Base-by-base conservation (phyloP, 2,797 vertebrate genomes). In the Megalops cyprinoides region DNA sequence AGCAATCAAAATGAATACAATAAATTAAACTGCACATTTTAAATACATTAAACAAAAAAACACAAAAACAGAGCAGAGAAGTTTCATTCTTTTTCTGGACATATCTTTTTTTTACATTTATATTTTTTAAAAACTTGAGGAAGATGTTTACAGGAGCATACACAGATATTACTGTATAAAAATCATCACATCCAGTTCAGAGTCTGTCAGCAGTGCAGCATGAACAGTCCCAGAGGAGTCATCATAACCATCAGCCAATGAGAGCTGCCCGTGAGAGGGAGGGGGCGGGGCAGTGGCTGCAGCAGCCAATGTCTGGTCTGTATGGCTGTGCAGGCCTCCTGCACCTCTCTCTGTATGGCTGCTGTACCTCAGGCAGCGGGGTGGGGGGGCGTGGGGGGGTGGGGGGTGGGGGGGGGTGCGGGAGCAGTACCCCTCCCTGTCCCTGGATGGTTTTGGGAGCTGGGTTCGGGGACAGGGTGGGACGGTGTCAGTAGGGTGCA, bases 181-280 rank as follows among this genome's bases (percentile, higher is more conserved):
- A 90, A 90, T 91, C 79, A 85, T 91, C 86, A 86, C 42, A 79
- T 82, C 90, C 84, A 87, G 90, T 88, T 89, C 87, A 91, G 90
- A 91, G 89, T 92, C 90, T 91, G 89, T 93, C 90, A 92, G 86
- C 88, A 91, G 91, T 89, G 90, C 91, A 79, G 71, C 74, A 81
- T 78, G 86, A 90, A 92, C 69, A 93, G 92, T 92, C 85, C 90
- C 87, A 88, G 85, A 87, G 86, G 88, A 85, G 87, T 86, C 71
- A 82, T 87, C n/a, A n/a, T n/a, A n/a, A n/a, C 91, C 79, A 28
- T 82, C 76, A 84, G 84, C 87, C 84, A 89, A 93, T 82, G 88
- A 85, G 85, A 90, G 88, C 86, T 89, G 86, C 91, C 83, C 85
- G 82, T 71, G 44, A 44, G 10, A 46, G 12, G 20, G 28, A 12